phyloP scores from a whole-genome alignment of 1,140 invertebrate species.

The Musca domestica region DNA sequence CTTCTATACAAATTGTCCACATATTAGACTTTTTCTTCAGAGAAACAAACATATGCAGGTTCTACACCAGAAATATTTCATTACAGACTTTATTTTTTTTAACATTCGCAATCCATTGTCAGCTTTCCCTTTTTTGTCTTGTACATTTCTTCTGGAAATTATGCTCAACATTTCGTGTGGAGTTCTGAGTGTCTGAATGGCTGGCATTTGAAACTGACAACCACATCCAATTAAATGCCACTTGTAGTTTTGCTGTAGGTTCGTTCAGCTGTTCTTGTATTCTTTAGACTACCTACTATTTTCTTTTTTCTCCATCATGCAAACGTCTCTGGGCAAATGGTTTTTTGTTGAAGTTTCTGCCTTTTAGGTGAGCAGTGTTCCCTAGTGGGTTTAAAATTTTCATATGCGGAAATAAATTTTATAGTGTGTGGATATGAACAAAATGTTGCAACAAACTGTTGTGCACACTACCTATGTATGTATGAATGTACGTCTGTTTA shows the following conservation, averaged over 20 bases:
- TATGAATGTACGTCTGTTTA: not conserved
- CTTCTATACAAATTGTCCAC: too few species aligned
- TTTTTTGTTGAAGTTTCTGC: not conserved
- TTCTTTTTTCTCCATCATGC: not conserved
- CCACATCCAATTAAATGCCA: slow-evolving; percentile 29
- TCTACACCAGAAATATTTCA: too few species aligned
- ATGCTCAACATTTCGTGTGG: not conserved
- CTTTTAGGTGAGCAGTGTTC: not conserved
- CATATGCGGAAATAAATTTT: slow-evolving; percentile 19
- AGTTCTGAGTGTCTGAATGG: not conserved
- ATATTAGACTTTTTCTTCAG: too few species aligned
- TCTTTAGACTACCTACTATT: not conserved
- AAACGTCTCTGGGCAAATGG: not conserved
- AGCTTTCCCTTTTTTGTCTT: too few species aligned
- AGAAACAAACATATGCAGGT: too few species aligned
- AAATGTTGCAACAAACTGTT: not conserved
- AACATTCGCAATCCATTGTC: too few species aligned
- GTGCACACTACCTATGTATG: not conserved
- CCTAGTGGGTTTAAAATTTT: not conserved
- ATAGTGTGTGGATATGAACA: not conserved
- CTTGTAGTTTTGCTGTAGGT: slow-evolving; percentile 4
- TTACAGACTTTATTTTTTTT: too few species aligned
- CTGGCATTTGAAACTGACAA: slow-evolving; percentile 23
- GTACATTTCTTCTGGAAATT: not conserved
- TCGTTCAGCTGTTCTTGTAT: not conserved